A percentile compares a stretch with the other conserved stretches of the same genome.
Evolutionary conservation across 2,888 invertebrate genomes (phyloP).

Genomic region (Theodoxus fluviatilis): DNA sequence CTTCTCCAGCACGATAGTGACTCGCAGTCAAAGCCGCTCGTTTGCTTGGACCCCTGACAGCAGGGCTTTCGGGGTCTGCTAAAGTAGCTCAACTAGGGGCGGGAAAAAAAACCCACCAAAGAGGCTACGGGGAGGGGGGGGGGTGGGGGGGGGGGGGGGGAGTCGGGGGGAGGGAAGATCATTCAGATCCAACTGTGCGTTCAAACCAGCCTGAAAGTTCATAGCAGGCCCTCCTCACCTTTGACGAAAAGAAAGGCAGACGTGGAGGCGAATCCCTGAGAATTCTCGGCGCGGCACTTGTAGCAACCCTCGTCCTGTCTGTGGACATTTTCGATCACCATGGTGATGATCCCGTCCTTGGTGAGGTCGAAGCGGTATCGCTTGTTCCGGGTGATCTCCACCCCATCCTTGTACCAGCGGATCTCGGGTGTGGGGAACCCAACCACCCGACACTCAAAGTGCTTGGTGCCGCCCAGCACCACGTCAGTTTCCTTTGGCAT

Average conservation of each 20-base stretch:
- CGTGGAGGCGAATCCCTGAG: constrained; percentile 62
- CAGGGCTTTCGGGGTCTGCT: no score
- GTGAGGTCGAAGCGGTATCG: constrained; percentile 56
- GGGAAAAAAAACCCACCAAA: no score
- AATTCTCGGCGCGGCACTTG: constrained; percentile 62
- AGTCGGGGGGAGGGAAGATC: no score
- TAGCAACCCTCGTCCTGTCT: constrained; percentile 61
- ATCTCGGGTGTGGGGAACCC: constrained; percentile 62
- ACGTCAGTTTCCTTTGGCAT: constrained; percentile 48
- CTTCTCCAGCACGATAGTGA: no score
- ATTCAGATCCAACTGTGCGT: no score
- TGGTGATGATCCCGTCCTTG: constrained; percentile 53
- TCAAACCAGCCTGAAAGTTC: no score
- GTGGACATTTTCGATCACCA: constrained; percentile 55
- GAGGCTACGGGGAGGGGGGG: no score
- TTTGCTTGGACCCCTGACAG: no score
- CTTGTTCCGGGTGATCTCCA: constrained; percentile 55
- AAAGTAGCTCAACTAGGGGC: no score
- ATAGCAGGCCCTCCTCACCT: no score
- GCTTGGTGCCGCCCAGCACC: constrained; percentile 56
- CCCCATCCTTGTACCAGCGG: constrained; percentile 63
- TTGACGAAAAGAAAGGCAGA: constrained; percentile 61
- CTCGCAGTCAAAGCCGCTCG: no score
- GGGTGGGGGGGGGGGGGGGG: no score
- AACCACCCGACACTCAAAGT: constrained; percentile 62